phyloP scores from a whole-genome alignment of 2,888 invertebrate genomes.

The Ctena decussata region DNA sequence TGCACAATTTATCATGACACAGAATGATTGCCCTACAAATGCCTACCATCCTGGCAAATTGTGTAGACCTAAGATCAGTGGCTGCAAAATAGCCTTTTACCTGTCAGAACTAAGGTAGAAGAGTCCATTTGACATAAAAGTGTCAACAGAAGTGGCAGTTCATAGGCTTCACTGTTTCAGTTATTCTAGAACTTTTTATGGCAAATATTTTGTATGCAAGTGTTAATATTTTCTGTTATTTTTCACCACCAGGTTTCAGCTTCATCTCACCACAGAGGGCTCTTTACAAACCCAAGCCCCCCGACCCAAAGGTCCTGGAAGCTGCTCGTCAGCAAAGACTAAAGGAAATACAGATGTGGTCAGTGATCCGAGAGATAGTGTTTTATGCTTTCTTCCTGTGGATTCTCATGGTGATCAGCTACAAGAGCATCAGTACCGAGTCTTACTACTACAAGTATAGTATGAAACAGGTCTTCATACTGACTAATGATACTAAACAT shows the following conservation, averaged over 20 bases:
- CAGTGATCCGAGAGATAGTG: conserved; percentile 87
- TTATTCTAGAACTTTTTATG: too few species aligned
- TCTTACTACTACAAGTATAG: conserved; percentile 86
- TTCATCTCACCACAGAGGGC: conserved; percentile 77
- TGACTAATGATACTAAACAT: conserved; percentile 71
- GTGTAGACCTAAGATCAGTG: too few species aligned
- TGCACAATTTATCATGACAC: too few species aligned
- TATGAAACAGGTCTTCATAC: conserved; percentile 82
- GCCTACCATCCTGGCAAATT: too few species aligned
- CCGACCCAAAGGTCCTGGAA: conserved; percentile 84
- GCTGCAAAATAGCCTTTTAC: too few species aligned
- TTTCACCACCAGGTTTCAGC: conserved; percentile 73
- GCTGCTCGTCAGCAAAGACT: conserved; percentile 84
- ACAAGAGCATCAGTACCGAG: conserved; percentile 86
- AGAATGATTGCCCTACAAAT: too few species aligned
- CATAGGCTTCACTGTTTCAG: too few species aligned
- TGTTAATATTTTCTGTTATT: too few species aligned
- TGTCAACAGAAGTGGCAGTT: too few species aligned
- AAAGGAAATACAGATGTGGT: conserved; percentile 88
- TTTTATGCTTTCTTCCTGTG: conserved; percentile 87
- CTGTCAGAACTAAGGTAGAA: too few species aligned
- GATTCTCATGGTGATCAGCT: conserved; percentile 87
- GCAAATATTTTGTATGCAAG: too few species aligned
- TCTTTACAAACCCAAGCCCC: conserved; percentile 85
- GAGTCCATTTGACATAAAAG: too few species aligned